Evolutionary conservation across 2,888 invertebrate genomes (phyloP), one percentile per base, ranked within the genome.

Genomic region (Himalopsyche kuldschensis): DNA sequence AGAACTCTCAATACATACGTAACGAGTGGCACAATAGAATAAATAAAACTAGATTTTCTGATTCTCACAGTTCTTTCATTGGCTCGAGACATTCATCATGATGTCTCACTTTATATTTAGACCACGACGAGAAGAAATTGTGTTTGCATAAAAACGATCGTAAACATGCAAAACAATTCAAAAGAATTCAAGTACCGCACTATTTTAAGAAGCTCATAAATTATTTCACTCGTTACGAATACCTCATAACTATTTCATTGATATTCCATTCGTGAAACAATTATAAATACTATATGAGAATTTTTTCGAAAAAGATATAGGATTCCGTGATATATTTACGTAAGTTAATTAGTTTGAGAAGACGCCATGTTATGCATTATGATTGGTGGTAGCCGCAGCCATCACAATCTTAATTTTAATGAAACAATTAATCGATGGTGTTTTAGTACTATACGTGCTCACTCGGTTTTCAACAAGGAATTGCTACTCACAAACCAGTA

Each of bases 161-260:
- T 84, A 78, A 84, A 85, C 82, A 85, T 85, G 85, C 85, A 85
- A 85, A 85, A 81, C 81, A 82, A 81, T 85, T 77, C 80, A 55
- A 81, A 84, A 84, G 81, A 82, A 82, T 84, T 82, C 80, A 78
- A 48, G 84, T 84, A 84, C 81, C 84, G 84, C 78, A 82, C 63
- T 55, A 41, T 82, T 82, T 82, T 82, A 78, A 78, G 77, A 82
- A 82, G 63, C 78, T 78, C 8, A 78, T 63, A 78, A 82, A 78
- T 78, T 82, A 82, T 82, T 82, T 48, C 41, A 77, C 81, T 78
- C 78, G 46, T 77, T 78, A 46, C 30, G 78, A 77, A 82, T 82
- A 69, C 78, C 31, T 41, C 63, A 82, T 78, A 55, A 20, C 20
- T 55, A 8, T 55, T 55, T 55, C 55, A n/a, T 55, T 55, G n/a